Evolutionary conservation across 2,888 invertebrate genomes (phyloP).

Genomic region (Physocephala rufipes): DNA sequence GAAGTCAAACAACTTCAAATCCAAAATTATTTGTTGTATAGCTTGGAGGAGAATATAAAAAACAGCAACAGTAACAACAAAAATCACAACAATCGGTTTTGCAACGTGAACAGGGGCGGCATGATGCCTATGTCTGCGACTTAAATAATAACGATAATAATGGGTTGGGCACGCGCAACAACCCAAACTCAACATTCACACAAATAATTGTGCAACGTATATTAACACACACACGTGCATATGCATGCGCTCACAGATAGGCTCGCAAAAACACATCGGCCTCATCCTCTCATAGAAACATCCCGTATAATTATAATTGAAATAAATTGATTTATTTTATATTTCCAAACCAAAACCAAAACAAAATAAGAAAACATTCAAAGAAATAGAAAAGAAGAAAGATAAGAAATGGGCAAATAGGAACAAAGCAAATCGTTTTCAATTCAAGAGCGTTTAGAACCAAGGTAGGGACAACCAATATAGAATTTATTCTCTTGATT

Average conservation of each 20-base stretch:
- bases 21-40: background rate
- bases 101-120: constrained; percentile 18
- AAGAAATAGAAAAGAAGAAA: too few relatives aligned
- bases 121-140: constrained; percentile 27
- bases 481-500: too few relatives aligned
- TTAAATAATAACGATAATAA: constrained; percentile 30
- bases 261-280: background rate
- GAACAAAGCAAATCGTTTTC: too few relatives aligned
- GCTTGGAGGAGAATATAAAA: background rate
- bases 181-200: background rate
- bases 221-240: background rate
- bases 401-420: too few relatives aligned
- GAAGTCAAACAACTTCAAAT: background rate
- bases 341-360: constrained; percentile 44
- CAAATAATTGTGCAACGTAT: background rate
- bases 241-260: background rate
- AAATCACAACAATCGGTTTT: background rate
- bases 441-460: too few relatives aligned
- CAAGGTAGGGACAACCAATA: too few relatives aligned
- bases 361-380: too few relatives aligned
- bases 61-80: background rate
- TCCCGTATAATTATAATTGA: constrained; percentile 64
- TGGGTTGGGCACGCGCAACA: constrained; percentile 38
- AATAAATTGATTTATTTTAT: constrained; percentile 64
- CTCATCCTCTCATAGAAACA: constrained; percentile 41